phyloP scores from a whole-genome alignment of 2,797 vertebrate genomes.

The Argentina silus region DNA sequence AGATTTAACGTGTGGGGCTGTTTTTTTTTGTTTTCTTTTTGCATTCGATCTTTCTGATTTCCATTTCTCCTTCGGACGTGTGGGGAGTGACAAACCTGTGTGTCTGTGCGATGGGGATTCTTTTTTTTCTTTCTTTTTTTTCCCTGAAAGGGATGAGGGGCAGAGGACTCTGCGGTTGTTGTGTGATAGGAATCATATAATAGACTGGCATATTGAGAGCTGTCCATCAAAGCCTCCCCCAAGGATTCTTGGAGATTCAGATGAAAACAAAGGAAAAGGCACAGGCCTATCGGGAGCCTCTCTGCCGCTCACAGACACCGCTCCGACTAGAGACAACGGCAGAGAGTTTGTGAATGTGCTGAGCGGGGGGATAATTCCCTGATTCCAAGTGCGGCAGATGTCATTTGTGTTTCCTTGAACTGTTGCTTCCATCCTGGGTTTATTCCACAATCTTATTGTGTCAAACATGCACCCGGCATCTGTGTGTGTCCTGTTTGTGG shows the following conservation, averaged over 20 bases:
- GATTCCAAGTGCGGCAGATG: slow-evolving; percentile 69
- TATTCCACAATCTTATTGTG: slow-evolving; percentile 60
- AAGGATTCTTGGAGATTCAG: slow-evolving; percentile 59
- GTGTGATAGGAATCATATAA: slow-evolving; percentile 77
- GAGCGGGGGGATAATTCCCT: slow-evolving; percentile 61
- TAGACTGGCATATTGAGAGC: slow-evolving; percentile 73
- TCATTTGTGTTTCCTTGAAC: slow-evolving; percentile 70
- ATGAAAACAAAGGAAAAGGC: slow-evolving; percentile 65
- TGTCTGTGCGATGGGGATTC: slow-evolving; percentile 60
- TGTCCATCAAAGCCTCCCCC: slow-evolving; percentile 74
- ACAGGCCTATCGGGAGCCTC: slow-evolving; percentile 49
- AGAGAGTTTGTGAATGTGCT: slow-evolving; percentile 44
- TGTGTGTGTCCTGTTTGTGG: slow-evolving; percentile 38
- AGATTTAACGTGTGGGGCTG: not conserved
- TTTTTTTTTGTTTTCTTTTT: slow-evolving; percentile 48
- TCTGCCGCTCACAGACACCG: slow-evolving; percentile 14
- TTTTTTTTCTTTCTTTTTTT: slow-evolving; percentile 58
- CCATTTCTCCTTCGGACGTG: slow-evolving; percentile 68
- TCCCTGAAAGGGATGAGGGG: slow-evolving; percentile 53
- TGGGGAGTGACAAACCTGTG: slow-evolving; percentile 61
- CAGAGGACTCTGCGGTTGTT: slow-evolving; percentile 54
- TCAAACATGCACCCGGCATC: slow-evolving; percentile 48
- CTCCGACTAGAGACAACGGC: slow-evolving; percentile 61
- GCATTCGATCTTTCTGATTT: slow-evolving; percentile 60
- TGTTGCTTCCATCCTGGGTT: slow-evolving; percentile 60